These are phyloP conservation scores for Diplolepis rosae DNA, from an alignment of 2,888 invertebrate species.

Conservation along the genomic window DNA sequence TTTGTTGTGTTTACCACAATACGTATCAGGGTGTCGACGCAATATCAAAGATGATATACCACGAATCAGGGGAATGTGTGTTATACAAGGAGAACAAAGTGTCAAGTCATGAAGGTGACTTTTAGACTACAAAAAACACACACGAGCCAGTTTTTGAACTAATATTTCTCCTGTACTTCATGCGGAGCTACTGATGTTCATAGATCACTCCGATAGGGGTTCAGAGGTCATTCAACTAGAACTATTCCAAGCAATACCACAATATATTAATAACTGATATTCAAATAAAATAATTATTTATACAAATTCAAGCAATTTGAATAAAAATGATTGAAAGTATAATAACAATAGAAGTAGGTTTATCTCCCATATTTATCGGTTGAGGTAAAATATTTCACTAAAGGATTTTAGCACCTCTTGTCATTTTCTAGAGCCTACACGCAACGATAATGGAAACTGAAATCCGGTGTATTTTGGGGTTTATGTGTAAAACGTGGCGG, in stretches of 20 bases:
- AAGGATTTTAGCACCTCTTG: background rate
- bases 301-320: too few relatives aligned
- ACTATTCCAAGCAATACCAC: background rate
- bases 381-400: background rate
- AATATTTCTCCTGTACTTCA: too few relatives aligned
- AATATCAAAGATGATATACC: conserved; percentile 17
- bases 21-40: conserved; percentile 10
- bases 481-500: conserved; percentile 30
- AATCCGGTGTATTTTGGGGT: conserved; percentile 11
- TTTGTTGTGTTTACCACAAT: conserved; percentile 27
- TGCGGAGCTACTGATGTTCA: too few relatives aligned
- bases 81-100: background rate
- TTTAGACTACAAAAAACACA: background rate
- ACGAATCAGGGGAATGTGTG: background rate
- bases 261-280: too few relatives aligned
- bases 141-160: background rate
- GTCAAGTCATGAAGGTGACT: conserved; percentile 2
- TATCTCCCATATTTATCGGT: too few relatives aligned
- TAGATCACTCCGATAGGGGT: too few relatives aligned
- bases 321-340: too few relatives aligned
- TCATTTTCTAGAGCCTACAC: background rate
- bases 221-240: background rate
- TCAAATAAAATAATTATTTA: too few relatives aligned
- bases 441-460: conserved; percentile 10
- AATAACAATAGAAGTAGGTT: too few relatives aligned